Evolutionary conservation across 2,888 invertebrate species (phyloP).

Genomic region (Electrophaes corylata): DNA sequence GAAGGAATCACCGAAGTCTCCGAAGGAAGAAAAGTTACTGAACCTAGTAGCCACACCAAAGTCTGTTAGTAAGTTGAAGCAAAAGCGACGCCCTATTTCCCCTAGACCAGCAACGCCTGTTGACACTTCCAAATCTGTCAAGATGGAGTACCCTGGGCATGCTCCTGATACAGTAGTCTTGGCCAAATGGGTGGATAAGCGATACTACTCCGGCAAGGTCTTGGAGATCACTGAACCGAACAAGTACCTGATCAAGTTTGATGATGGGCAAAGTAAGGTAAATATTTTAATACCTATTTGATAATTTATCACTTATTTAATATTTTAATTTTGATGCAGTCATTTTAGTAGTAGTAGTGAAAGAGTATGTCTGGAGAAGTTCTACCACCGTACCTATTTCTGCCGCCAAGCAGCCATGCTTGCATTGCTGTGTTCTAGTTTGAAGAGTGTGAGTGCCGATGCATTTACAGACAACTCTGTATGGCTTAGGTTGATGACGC

Average conservation of each 20-base stretch:
- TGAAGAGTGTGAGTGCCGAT: too few species aligned
- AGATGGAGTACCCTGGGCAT: constrained; percentile 68
- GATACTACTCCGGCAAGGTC: constrained; percentile 87
- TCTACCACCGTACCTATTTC: too few species aligned
- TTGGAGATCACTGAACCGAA: constrained; percentile 81
- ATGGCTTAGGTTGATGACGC: too few species aligned
- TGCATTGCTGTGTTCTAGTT: too few species aligned
- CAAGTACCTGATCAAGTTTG: constrained; percentile 86
- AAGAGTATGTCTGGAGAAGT: too few species aligned
- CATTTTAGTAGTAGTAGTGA: too few species aligned
- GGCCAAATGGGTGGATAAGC: constrained; percentile 88
- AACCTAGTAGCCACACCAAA: constrained; percentile 71
- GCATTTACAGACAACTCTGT: too few species aligned
- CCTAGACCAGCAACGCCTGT: constrained; percentile 76
- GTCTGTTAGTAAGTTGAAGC: constrained; percentile 72
- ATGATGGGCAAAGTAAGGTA: constrained; percentile 85
- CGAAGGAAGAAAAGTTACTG: constrained; percentile 71
- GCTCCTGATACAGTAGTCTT: constrained; percentile 81
- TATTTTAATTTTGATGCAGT: too few species aligned
- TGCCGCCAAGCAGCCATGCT: too few species aligned
- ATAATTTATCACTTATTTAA: too few species aligned
- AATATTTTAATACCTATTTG: neutral
- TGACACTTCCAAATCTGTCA: constrained; percentile 58
- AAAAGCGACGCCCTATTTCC: constrained; percentile 70
- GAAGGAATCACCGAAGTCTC: constrained; percentile 64